phyloP scores from a whole-genome alignment of 2,797 vertebrate genomes.

The Trichosurus vulpecula region DNA sequence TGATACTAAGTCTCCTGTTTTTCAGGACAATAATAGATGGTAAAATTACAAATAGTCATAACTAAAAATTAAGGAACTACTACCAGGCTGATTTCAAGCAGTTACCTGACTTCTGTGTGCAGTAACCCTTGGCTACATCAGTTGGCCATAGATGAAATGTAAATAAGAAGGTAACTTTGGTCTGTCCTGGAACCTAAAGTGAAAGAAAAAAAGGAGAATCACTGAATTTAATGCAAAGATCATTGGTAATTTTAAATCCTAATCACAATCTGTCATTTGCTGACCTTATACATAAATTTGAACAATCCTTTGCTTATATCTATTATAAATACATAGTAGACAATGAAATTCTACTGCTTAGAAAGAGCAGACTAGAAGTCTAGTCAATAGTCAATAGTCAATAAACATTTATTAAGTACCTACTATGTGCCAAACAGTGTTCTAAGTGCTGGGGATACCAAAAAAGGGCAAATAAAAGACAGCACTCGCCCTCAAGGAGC shows the following conservation, averaged over 20 bases:
- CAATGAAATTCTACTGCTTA: neutral
- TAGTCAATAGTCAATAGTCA: neutral
- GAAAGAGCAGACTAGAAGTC: neutral
- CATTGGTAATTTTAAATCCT: neutral
- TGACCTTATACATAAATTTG: neutral
- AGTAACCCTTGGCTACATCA: slow-evolving; percentile 60
- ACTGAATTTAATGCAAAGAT: slow-evolving; percentile 35
- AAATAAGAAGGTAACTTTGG: slow-evolving; percentile 54
- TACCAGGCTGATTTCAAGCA: neutral
- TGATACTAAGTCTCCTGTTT: neutral
- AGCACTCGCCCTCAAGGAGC: neutral
- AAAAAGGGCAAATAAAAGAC: neutral
- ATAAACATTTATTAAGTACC: neutral
- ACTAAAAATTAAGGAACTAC: neutral
- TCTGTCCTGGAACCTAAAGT: slow-evolving; percentile 63
- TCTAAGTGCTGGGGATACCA: neutral
- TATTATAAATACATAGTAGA: neutral
- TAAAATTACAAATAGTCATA: neutral
- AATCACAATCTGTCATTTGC: neutral
- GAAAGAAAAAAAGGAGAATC: slow-evolving; percentile 40
- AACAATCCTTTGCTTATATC: neutral
- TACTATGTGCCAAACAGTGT: neutral
- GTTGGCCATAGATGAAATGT: slow-evolving; percentile 49
- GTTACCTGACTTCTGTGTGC: slow-evolving; percentile 68
- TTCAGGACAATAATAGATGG: neutral